Conservation (phyloP, 1,140 invertebrate genomes). For the Brachionus koreanus region DNA sequence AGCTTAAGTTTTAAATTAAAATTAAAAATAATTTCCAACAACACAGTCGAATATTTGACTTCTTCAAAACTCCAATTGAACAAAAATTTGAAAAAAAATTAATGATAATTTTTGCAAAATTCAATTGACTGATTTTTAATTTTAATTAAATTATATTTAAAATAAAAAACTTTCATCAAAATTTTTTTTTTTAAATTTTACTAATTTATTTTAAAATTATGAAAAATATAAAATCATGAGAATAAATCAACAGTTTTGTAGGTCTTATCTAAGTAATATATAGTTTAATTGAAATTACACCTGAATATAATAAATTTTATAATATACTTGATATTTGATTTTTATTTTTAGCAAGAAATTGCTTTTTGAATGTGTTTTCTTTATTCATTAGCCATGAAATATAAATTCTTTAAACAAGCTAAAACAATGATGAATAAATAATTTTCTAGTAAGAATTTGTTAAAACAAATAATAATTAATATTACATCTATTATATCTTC, state of each 20-base stretch:
- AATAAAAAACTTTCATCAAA: neutral
- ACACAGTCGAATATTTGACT: too few species aligned
- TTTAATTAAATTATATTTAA: neutral
- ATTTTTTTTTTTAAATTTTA: neutral
- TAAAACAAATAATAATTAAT: too few species aligned
- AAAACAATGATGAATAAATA: too few species aligned
- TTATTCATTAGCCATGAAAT: too few species aligned
- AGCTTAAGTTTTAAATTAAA: too few species aligned
- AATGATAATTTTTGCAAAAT: neutral
- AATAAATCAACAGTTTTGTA: neutral
- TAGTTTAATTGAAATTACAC: neutral
- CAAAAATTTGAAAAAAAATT: neutral
- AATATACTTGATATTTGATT: neutral
- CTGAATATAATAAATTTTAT: neutral
- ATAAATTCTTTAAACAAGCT: too few species aligned
- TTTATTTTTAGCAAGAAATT: neutral
- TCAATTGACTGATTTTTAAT: neutral
- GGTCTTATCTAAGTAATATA: neutral
- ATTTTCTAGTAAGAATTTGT: too few species aligned
- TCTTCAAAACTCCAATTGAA: neutral
- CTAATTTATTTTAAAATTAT: slow-evolving; percentile 2
- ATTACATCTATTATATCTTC: too few species aligned
- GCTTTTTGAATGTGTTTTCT: too few species aligned
- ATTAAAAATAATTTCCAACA: neutral
- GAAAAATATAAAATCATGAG: neutral